Base-by-base conservation (phyloP, 2,888 invertebrate species). In the Drosophila mercatorum region DNA sequence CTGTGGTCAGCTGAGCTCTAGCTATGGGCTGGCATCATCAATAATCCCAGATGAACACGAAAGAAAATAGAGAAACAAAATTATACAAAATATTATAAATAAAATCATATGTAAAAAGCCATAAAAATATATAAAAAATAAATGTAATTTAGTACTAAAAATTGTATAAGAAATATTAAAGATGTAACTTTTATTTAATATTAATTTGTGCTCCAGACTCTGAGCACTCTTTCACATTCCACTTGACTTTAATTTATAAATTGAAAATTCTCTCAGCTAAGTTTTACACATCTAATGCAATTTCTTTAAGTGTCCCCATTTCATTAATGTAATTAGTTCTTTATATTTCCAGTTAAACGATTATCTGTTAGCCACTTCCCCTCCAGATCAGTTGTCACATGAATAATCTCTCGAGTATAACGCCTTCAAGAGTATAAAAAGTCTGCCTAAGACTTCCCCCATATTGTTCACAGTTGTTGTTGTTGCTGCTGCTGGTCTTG, bases 1-100 rank as follows among this genome's bases (percentile, higher is more conserved):
- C 64, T 64, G 62, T 51, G 75, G 62, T 36, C 55, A 66, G 68
- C 86, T 68, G 51, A 75, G 56, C 72, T 74, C 44, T 62, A 12
- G n/a, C 43, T n/a, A 53, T 14, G 17, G n/a, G 2, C 62, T 59
- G 56, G 31, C 53, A 66, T 38, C 41, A 61, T 34, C 56, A 59
- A 58, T 43, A 46, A 26, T 2, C 14, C 7, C 3, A 14, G 6
- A 14, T 12, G 17, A 8, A 5, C 2, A 26, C 22, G 1, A 22
- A 22, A 22, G 22, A 22, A 22, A 22, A 22, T 26, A 26, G 14
- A 36, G 36, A 22, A 12, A 36, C 2, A 52, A 10, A 8, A n/a
- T 34, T 34, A 34, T 34, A 34, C 8, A 34, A 34, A 34, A 34
- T 10, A 10, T 34, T 34, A 34, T 5, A 34, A 34, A 34, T 34